Conservation (phyloP, 2,888 invertebrate genomes). For the Caenorhabditis afra region DNA sequence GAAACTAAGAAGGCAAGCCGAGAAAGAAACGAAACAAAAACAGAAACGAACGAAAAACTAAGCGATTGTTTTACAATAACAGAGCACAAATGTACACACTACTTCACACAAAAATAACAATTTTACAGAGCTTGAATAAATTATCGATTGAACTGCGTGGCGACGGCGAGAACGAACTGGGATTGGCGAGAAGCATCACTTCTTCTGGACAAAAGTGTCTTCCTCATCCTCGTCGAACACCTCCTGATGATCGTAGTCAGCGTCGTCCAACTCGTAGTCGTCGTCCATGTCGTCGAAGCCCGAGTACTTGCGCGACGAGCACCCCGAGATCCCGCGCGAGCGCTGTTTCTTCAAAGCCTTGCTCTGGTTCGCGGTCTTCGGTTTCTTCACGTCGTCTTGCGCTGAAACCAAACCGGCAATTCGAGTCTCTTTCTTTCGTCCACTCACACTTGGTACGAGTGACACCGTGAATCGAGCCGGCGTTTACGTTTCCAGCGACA, state of each 20-base stretch:
- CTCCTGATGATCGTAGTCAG: constrained; percentile 18
- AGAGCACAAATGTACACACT: constrained; percentile 18
- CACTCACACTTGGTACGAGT: constrained; percentile 46
- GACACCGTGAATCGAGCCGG: constrained; percentile 8
- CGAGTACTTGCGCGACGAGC: constrained; percentile 45
- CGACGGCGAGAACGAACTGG: constrained; percentile 15
- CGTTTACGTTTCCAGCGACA: constrained; percentile 28
- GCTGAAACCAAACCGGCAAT: constrained; percentile 32
- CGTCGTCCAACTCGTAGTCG: constrained; percentile 31
- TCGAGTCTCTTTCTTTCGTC: no score
- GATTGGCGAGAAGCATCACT: background rate
- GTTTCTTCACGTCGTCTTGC: constrained; percentile 42
- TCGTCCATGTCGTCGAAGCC: constrained; percentile 48
- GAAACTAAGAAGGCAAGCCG: constrained; percentile 12
- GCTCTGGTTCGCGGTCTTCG: constrained; percentile 39
- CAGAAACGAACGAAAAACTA: constrained; percentile 27
- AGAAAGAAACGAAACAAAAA: constrained; percentile 8
- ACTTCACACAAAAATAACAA: constrained; percentile 35
- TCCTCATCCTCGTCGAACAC: constrained; percentile 47
- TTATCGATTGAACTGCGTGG: constrained; percentile 2
- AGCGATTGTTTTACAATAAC: constrained; percentile 7
- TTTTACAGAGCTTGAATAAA: constrained; percentile 18
- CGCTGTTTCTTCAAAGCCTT: constrained; percentile 59
- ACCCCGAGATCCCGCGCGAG: constrained; percentile 56
- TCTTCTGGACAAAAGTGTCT: constrained; percentile 17